These are phyloP conservation scores for Drosophila suzukii DNA, from an alignment of 1,140 invertebrate genomes.

Conservation along the genomic window DNA sequence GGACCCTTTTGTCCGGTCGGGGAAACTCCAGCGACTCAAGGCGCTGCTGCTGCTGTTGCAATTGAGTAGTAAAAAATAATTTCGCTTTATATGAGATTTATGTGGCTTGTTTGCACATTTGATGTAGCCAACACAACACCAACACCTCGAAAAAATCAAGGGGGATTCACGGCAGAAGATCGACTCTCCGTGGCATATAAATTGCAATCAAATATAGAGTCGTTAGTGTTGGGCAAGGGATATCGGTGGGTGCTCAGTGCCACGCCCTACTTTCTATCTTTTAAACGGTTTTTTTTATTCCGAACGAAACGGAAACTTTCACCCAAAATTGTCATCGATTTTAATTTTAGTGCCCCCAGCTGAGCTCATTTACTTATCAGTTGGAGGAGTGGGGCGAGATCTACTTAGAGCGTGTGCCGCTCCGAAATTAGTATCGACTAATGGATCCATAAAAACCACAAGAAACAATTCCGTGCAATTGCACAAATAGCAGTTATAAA, in stretches of 20 bases:
- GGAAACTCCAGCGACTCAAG: conserved; percentile 43
- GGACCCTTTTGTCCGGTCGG: conserved; percentile 49
- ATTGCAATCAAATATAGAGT: conserved; percentile 45
- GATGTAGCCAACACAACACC: conserved; percentile 63
- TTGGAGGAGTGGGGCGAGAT: neutral
- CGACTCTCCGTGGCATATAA: conserved; percentile 52
- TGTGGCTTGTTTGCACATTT: conserved; percentile 83
- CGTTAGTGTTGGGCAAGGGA: neutral
- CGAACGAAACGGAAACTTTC: conserved; percentile 58
- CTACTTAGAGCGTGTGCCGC: conserved; percentile 46
- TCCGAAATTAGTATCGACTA: conserved; percentile 46
- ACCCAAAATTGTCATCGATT: conserved; percentile 74
- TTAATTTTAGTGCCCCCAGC: conserved; percentile 30
- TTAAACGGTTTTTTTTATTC: conserved; percentile 58
- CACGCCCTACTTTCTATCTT: conserved; percentile 80
- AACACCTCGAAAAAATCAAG: conserved; percentile 49
- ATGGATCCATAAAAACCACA: conserved; percentile 34
- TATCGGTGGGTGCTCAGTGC: conserved; percentile 11
- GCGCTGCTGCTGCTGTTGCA: conserved; percentile 54
- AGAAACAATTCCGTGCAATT: conserved; percentile 67
- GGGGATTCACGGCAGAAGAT: conserved; percentile 16
- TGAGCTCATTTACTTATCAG: conserved; percentile 59
- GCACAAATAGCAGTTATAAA: conserved; percentile 61
- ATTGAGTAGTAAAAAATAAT: conserved; percentile 83
- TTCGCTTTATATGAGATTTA: conserved; percentile 80